Evolutionary conservation across 2,113 vertebrate genomes (phyloP).

Genomic region (Pseudorasbora parva): DNA sequence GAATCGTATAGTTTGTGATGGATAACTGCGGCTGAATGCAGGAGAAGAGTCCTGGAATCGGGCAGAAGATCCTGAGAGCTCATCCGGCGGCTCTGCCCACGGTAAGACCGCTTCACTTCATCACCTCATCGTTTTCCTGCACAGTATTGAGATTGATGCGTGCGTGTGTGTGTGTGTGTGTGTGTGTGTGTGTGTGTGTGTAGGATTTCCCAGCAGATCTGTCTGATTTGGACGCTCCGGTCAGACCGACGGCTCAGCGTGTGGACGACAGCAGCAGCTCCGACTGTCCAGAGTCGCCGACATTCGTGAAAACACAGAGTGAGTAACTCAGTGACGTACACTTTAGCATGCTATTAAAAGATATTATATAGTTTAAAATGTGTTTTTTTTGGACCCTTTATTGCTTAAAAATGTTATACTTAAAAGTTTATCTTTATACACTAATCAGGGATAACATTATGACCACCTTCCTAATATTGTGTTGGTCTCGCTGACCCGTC

Average conservation of each 20-base stretch:
- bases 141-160: neutral
- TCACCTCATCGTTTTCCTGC: no score
- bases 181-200: neutral
- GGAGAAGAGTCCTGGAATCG: slow-evolving; percentile 83
- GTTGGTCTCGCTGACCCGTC: no score
- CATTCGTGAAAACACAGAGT: slow-evolving; percentile 86
- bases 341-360: no score
- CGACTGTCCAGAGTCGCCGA: slow-evolving; percentile 84
- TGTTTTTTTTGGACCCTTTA: no score
- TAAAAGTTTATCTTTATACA: no score
- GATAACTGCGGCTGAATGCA: slow-evolving; percentile 49
- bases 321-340: slow-evolving; percentile 25
- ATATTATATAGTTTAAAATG: no score
- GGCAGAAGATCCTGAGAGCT: slow-evolving; percentile 81
- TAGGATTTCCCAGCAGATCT: slow-evolving; percentile 85
- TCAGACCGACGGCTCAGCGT: slow-evolving; percentile 76
- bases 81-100: slow-evolving; percentile 78
- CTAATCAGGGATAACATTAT: no score
- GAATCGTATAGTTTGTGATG: neutral
- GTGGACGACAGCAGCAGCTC: slow-evolving; percentile 91
- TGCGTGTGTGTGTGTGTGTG: neutral
- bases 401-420: no score
- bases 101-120: slow-evolving; percentile 70
- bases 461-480: no score
- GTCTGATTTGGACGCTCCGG: slow-evolving; percentile 81